Conservation (phyloP, 2,888 invertebrate genomes). For the Antheraea assamensis region DNA sequence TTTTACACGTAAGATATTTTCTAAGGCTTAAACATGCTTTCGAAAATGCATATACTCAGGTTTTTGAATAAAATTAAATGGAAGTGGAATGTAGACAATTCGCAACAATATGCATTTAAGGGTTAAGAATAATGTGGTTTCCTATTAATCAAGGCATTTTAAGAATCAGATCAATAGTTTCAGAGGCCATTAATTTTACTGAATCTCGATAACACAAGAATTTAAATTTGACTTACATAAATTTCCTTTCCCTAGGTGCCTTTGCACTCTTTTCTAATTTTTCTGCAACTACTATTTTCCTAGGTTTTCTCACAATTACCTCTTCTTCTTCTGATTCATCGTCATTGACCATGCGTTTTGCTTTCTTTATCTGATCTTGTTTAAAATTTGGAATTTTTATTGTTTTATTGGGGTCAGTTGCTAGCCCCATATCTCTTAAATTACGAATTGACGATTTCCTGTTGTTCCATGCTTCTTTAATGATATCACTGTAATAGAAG, state of each 20-base stretch:
- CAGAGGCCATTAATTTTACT: not conserved
- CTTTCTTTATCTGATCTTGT: constrained; percentile 75
- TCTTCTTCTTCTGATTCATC: constrained; percentile 58
- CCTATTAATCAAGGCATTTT: too few species aligned
- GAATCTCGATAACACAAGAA: not conserved
- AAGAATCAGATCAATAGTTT: too few species aligned
- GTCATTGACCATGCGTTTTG: constrained; percentile 70
- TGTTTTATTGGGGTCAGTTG: constrained; percentile 89
- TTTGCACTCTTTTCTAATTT: constrained; percentile 89
- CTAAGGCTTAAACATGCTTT: too few species aligned
- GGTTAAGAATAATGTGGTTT: too few species aligned
- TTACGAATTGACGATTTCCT: constrained; percentile 87
- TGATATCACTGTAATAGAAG: constrained; percentile 81
- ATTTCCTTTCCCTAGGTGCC: constrained; percentile 85
- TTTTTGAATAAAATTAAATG: too few species aligned
- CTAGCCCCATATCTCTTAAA: constrained; percentile 91
- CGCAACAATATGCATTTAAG: too few species aligned
- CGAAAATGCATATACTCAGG: too few species aligned
- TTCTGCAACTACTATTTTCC: constrained; percentile 82
- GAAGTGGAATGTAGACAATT: too few species aligned
- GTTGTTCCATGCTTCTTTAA: constrained; percentile 90
- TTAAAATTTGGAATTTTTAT: constrained; percentile 86
- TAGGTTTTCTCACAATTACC: constrained; percentile 44
- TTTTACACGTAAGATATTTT: too few species aligned
- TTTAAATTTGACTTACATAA: constrained; percentile 74